These are phyloP conservation scores for Chloromyia formosa DNA, from an alignment of 2,888 invertebrate genomes.

Conservation along the genomic window DNA sequence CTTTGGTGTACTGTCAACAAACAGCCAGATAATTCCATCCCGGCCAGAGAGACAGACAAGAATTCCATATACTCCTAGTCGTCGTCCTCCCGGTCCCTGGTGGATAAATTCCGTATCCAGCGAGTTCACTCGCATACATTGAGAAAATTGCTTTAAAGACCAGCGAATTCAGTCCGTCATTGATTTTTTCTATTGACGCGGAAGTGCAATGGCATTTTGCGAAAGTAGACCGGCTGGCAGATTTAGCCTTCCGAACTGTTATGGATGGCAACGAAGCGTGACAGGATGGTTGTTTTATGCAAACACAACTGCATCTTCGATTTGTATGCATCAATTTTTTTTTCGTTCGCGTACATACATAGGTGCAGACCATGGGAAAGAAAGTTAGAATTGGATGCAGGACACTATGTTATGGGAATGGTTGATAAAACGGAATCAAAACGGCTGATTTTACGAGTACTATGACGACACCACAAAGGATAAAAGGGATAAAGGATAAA, in stretches of 20 bases:
- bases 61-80: background rate
- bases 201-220: constrained; percentile 31
- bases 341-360: background rate
- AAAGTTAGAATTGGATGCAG: background rate
- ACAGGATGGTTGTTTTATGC: constrained; percentile 39
- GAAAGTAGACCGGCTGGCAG: constrained; percentile 33
- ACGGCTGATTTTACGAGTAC: background rate
- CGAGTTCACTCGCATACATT: background rate
- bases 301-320: constrained; percentile 37
- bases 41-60: background rate
- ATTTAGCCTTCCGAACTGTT: background rate
- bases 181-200: constrained; percentile 40
- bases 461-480: background rate
- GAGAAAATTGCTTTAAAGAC: constrained; percentile 37
- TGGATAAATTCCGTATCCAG: background rate
- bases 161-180: constrained; percentile 21
- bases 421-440: background rate
- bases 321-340: constrained; percentile 21
- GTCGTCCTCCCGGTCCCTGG: constrained; percentile 12
- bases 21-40: constrained; percentile 26
- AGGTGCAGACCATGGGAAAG: background rate
- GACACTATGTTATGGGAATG: background rate
- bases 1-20: constrained; percentile 9
- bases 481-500: constrained; percentile 27
- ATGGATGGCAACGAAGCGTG: constrained; percentile 21